Conservation (phyloP, 2,113 vertebrate species). For the Rattus norvegicus region GRCr8 NC_086021.1:47938501-47939000, state of each 20-base stretch:
- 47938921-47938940: background rate
- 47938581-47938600: background rate
- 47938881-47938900: background rate
- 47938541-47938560: background rate
- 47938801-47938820: background rate
- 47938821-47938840: background rate
- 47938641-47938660: background rate
- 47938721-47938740: background rate
- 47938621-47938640: background rate
- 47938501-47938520: background rate
- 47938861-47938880: background rate
- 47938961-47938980: background rate
- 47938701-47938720: background rate
- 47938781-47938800: background rate
- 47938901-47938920: background rate
- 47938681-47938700: background rate
- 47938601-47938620: background rate
- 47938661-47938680: background rate
- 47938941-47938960: background rate
- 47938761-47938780: background rate
- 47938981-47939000: background rate
- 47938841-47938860: background rate
- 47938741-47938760: background rate
- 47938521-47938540: background rate
- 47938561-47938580: background rate